These are phyloP conservation scores for Coenonympha arcania DNA, from an alignment of 2,888 invertebrate species.

Conservation along the genomic window DNA sequence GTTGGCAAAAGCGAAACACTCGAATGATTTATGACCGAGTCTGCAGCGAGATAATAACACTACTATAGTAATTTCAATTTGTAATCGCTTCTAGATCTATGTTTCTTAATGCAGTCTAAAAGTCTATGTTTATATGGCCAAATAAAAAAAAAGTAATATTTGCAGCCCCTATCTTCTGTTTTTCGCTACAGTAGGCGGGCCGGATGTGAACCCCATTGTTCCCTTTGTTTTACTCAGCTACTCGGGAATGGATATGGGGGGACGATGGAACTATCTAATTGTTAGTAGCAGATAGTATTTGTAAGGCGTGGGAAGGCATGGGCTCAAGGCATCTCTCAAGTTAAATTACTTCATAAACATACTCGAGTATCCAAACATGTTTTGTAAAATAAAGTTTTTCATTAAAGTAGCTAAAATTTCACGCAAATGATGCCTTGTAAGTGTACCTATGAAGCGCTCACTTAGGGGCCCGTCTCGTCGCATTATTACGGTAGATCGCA, in stretches of 20 bases:
- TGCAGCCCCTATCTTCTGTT: constrained; percentile 6
- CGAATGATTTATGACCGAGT: no score
- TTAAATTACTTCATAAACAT: background rate
- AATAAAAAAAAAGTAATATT: background rate
- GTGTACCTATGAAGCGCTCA: constrained; percentile 2
- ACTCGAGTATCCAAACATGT: background rate
- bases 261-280: constrained; percentile 10
- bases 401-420: background rate
- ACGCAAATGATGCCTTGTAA: background rate
- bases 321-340: background rate
- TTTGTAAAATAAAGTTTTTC: background rate
- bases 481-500: constrained; percentile 42
- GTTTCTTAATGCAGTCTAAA: no score
- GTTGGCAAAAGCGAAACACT: no score
- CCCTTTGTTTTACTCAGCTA: constrained; percentile 3
- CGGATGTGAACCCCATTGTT: constrained; percentile 17
- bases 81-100: no score
- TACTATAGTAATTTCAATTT: no score
- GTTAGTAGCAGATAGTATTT: background rate
- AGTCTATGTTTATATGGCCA: no score
- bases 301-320: no score
- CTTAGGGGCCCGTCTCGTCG: constrained; percentile 30
- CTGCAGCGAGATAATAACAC: no score
- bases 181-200: constrained; percentile 6
- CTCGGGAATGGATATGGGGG: constrained; percentile 10